These are phyloP conservation scores for Pituophis catenifer DNA, from an alignment of 2,113 vertebrate species.

Conservation along the genomic window DNA sequence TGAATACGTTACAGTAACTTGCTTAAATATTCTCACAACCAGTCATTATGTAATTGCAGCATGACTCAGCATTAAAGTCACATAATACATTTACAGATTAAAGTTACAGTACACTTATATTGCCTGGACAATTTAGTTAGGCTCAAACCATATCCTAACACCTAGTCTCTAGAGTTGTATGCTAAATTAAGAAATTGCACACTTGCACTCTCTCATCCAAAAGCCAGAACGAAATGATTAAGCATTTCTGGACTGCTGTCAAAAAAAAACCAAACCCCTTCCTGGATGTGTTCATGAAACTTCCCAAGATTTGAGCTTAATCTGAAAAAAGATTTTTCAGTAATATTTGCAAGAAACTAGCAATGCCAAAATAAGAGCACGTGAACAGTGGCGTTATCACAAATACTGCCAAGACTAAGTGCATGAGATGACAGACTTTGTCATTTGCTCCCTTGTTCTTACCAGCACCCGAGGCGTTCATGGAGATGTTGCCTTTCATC, in stretches of 20 bases:
- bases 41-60: no score
- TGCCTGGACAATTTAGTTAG: no score
- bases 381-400: not conserved
- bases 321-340: not conserved
- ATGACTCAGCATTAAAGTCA: no score
- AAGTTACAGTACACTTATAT: no score
- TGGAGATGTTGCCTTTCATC: not conserved
- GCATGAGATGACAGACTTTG: not conserved
- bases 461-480: not conserved
- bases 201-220: not conserved
- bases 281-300: not conserved
- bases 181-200: not conserved
- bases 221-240: not conserved
- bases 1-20: no score
- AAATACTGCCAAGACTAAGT: not conserved
- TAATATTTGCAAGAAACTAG: not conserved
- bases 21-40: no score
- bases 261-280: not conserved
- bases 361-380: not conserved
- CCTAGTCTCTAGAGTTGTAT: not conserved
- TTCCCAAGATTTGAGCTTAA: not conserved
- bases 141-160: no score
- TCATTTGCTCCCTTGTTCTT: not conserved
- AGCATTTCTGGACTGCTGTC: not conserved
- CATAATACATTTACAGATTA: no score